phyloP scores from a whole-genome alignment of 2,797 vertebrate species.

The Moxostoma hubbsi region DNA sequence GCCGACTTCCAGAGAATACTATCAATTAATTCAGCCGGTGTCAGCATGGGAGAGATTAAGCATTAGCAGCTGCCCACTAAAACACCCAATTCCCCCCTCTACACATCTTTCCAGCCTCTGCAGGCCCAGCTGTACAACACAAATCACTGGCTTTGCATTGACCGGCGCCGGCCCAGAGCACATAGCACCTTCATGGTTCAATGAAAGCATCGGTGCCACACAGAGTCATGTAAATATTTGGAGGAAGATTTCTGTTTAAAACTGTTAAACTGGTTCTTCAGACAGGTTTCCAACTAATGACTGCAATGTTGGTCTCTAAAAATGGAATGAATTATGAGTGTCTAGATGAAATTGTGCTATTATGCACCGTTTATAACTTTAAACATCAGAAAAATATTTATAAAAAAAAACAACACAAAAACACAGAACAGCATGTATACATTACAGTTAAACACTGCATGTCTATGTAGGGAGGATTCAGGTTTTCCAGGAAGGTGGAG shows the following conservation, averaged over 20 bases:
- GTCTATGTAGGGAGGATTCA: too few relatives aligned
- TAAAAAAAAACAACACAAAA: too few relatives aligned
- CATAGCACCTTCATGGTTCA: constrained; percentile 56
- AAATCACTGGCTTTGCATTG: constrained; percentile 74
- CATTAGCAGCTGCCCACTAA: constrained; percentile 79
- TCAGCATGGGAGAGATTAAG: constrained; percentile 81
- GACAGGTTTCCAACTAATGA: neutral
- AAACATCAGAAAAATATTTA: too few relatives aligned
- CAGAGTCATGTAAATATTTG: constrained; percentile 55
- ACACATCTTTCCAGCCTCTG: constrained; percentile 23
- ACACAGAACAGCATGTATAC: too few relatives aligned
- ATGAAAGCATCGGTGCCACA: constrained; percentile 51
- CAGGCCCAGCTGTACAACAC: constrained; percentile 75
- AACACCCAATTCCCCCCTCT: constrained; percentile 62
- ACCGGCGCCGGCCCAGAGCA: constrained; percentile 57
- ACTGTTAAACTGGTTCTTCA: neutral
- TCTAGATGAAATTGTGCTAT: neutral
- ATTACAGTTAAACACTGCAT: too few relatives aligned
- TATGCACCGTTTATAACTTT: too few relatives aligned
- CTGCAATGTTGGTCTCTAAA: neutral
- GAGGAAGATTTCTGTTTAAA: neutral
- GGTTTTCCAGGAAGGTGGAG: constrained; percentile 48
- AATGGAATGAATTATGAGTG: neutral
- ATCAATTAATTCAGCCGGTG: constrained; percentile 83
- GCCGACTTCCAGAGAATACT: constrained; percentile 78